A percentile compares a stretch with the other conserved stretches of the same genome.
These are phyloP conservation scores for Hirtodrosophila duncani DNA, from an alignment of 2,888 invertebrate genomes.

Conservation along the genomic window DNA sequence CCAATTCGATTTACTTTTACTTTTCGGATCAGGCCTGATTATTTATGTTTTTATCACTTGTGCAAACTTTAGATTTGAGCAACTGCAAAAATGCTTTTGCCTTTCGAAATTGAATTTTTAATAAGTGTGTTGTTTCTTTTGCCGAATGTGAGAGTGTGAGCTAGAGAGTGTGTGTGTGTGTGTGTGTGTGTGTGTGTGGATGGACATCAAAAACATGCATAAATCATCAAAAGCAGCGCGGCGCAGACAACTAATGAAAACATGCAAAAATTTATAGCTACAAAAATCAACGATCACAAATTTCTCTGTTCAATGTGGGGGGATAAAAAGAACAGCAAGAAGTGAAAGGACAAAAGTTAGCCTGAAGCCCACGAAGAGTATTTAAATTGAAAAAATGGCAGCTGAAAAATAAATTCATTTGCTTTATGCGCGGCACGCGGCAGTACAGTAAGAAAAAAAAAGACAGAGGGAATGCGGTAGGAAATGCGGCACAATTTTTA, in stretches of 20 bases:
- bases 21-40: too few species aligned
- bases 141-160: neutral
- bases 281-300: constrained; percentile 33
- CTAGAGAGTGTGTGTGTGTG: neutral
- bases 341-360: constrained; percentile 13
- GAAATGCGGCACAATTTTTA: constrained; percentile 65
- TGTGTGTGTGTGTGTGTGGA: neutral
- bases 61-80: constrained; percentile 6
- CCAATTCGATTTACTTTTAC: too few species aligned
- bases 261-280: constrained; percentile 66
- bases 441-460: constrained; percentile 26
- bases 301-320: constrained; percentile 14
- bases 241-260: constrained; percentile 69
- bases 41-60: too few species aligned
- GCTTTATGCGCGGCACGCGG: constrained; percentile 49
- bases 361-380: constrained; percentile 35
- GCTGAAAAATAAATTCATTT: constrained; percentile 60
- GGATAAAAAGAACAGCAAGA: constrained; percentile 19
- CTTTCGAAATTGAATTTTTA: constrained; percentile 51
- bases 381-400: constrained; percentile 59
- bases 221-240: constrained; percentile 65
- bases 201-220: constrained; percentile 64
- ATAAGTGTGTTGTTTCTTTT: constrained; percentile 49
- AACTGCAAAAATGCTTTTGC: constrained; percentile 50
- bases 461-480: constrained; percentile 4